phyloP scores from a whole-genome alignment of 2,888 invertebrate species.

The Megaustenia siamemsis region DNA sequence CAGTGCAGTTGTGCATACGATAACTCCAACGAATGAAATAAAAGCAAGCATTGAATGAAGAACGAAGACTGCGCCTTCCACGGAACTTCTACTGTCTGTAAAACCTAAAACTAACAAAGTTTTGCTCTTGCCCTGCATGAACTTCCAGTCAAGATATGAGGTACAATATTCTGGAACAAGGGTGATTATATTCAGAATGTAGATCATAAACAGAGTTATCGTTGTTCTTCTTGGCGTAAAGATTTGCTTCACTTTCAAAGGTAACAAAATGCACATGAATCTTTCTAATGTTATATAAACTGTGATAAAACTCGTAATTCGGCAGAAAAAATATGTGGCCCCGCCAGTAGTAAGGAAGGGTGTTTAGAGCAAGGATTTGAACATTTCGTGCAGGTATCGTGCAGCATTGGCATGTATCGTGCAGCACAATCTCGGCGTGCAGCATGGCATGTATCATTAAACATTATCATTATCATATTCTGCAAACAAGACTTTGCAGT shows the following conservation, averaged over 20 bases:
- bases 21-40: not conserved
- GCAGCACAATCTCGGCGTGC: too few species aligned
- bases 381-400: too few species aligned
- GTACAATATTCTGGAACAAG: not conserved
- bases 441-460: too few species aligned
- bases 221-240: not conserved
- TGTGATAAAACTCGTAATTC: constrained; percentile 34
- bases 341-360: too few species aligned
- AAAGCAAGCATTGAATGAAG: not conserved
- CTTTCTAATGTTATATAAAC: constrained; percentile 27
- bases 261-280: constrained; percentile 4
- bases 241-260: constrained; percentile 20
- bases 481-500: too few species aligned
- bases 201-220: not conserved
- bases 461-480: too few species aligned
- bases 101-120: not conserved
- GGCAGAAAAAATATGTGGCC: constrained; percentile 19
- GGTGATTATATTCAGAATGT: not conserved
- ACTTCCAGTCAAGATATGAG: not conserved
- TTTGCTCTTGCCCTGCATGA: not conserved
- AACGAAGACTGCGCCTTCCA: not conserved
- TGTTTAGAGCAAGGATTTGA: too few species aligned
- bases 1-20: not conserved
- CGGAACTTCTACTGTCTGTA: not conserved
- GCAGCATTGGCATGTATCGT: too few species aligned